Conservation (phyloP, 2,113 vertebrate genomes). For the Lepus europaeus region DNA sequence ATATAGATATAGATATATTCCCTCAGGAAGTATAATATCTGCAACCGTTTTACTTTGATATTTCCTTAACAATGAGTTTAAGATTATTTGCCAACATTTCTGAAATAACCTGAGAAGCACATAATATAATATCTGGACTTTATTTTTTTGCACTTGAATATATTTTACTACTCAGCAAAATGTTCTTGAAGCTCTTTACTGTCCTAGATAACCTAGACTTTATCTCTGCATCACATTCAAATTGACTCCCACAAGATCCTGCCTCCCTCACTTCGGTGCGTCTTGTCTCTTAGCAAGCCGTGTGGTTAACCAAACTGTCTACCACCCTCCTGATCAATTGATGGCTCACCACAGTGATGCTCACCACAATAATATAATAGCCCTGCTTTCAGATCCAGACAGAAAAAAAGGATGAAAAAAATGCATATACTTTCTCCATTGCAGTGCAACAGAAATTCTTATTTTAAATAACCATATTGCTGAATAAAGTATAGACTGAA, state of each 20-base stretch:
- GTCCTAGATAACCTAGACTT: conserved; percentile 7
- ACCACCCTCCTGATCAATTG: background rate
- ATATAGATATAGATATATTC: background rate
- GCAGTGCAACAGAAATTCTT: background rate
- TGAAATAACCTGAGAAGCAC: background rate
- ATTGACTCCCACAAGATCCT: background rate
- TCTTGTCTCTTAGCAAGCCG: background rate
- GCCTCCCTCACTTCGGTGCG: background rate
- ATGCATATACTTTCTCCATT: background rate
- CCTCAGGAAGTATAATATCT: background rate
- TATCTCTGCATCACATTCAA: background rate
- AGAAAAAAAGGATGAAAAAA: background rate
- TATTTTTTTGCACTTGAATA: background rate
- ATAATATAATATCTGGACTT: background rate
- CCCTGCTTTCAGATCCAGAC: conserved; percentile 14
- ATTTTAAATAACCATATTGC: background rate
- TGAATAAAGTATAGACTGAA: background rate
- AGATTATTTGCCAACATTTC: conserved; percentile 5
- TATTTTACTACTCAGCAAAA: background rate
- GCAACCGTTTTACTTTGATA: background rate
- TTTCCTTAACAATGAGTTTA: conserved; percentile 26
- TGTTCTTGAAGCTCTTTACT: background rate
- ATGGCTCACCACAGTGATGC: background rate
- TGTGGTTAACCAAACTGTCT: conserved; percentile 78
- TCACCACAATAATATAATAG: conserved; percentile 30